These are phyloP conservation scores for Meloidogyne exigua DNA, from an alignment of 1,140 invertebrate genomes.

Conservation along the genomic window DNA sequence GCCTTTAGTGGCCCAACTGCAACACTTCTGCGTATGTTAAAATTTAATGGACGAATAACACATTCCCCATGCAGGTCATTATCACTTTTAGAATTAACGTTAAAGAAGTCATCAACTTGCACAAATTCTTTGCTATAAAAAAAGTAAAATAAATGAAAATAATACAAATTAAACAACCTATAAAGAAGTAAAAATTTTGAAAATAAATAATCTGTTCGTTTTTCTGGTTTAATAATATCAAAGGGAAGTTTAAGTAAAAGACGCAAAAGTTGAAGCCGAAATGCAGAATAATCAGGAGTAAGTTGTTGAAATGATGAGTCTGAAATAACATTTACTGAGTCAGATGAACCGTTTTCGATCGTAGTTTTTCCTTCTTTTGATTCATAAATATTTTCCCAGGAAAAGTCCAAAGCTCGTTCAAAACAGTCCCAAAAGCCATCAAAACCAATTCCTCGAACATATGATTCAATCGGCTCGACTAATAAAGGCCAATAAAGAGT, in stretches of 20 bases:
- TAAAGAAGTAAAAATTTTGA: constrained; percentile 25
- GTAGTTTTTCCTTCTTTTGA: neutral
- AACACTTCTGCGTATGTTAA: neutral
- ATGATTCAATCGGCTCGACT: constrained; percentile 32
- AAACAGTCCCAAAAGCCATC: constrained; percentile 35
- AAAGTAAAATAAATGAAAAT: neutral
- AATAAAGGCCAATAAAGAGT: constrained; percentile 40
- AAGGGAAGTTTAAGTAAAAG: constrained; percentile 25
- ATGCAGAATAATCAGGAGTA: constrained; percentile 27
- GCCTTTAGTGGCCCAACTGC: constrained; percentile 23
- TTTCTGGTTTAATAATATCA: constrained; percentile 26
- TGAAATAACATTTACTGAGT: neutral
- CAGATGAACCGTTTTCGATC: neutral
- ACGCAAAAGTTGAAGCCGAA: constrained; percentile 38
- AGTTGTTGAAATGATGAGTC: neutral
- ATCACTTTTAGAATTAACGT: neutral
- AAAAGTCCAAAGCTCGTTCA: constrained; percentile 5
- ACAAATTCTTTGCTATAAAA: constrained; percentile 20
- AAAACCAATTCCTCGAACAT: constrained; percentile 7
- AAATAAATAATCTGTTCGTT: constrained; percentile 19
- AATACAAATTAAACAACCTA: constrained; percentile 17
- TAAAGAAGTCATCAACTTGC: constrained; percentile 6
- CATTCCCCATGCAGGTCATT: neutral
- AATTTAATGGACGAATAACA: neutral
- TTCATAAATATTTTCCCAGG: constrained; percentile 16